phyloP scores from a whole-genome alignment of 2,113 vertebrate genomes.

The Passer domesticus region DNA sequence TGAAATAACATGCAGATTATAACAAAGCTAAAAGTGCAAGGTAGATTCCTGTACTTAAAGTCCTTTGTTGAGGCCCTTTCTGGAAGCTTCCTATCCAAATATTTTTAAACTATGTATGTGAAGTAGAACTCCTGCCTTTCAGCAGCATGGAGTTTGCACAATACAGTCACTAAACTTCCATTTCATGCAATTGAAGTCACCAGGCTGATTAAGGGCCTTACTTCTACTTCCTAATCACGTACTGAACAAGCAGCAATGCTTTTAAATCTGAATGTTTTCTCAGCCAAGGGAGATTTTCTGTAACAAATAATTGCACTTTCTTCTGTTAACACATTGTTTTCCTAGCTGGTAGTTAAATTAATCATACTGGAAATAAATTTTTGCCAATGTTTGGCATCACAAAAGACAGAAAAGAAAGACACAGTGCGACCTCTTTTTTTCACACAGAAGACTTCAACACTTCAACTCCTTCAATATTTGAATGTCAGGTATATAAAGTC shows the following conservation, averaged over 20 bases:
- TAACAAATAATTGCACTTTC: not conserved
- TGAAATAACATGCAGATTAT: not conserved
- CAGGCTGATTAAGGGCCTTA: not conserved
- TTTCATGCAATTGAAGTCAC: not conserved
- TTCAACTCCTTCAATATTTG: not conserved
- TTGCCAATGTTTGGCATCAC: not conserved
- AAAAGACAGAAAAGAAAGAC: not conserved
- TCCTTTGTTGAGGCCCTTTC: not conserved
- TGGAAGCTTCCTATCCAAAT: not conserved
- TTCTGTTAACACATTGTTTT: not conserved
- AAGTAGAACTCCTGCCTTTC: not conserved
- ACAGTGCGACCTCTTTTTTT: not conserved
- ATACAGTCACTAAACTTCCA: not conserved
- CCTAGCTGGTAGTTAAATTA: not conserved
- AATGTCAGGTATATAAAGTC: not conserved
- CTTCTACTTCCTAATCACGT: not conserved
- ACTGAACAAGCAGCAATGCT: not conserved
- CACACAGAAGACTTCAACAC: not conserved
- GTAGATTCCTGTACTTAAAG: not conserved
- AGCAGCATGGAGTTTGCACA: not conserved
- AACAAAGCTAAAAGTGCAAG: not conserved
- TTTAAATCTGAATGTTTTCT: not conserved
- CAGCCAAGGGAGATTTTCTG: not conserved
- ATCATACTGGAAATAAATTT: not conserved
- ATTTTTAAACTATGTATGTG: not conserved